These are phyloP conservation scores for Capromys pilorides DNA, from an alignment of 2,797 vertebrate species.

Conservation along the genomic window DNA sequence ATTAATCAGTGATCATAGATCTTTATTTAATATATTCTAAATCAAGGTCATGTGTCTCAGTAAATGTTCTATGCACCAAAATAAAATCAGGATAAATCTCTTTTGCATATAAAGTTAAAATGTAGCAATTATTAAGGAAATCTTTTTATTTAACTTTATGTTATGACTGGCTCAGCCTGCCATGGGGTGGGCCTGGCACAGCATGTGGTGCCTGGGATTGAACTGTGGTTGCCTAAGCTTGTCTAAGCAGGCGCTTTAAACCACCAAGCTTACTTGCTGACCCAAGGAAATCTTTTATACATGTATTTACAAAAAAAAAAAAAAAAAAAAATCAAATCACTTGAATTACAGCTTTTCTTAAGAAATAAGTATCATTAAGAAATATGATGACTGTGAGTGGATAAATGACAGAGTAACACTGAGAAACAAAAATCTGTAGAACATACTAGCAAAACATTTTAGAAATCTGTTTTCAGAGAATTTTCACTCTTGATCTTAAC, in stretches of 20 bases:
- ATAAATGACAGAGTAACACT: not conserved
- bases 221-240: no score
- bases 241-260: no score
- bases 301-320: not conserved
- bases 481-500: not conserved
- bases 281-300: not conserved
- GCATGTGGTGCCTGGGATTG: no score
- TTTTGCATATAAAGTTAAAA: conserved; percentile 6
- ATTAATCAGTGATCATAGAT: not conserved
- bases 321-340: not conserved
- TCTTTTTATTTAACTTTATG: not conserved
- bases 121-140: not conserved
- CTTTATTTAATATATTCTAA: not conserved
- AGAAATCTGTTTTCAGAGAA: not conserved
- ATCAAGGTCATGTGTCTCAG: not conserved
- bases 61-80: not conserved
- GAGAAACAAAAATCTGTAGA: not conserved
- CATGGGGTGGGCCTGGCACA: no score
- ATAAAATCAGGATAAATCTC: not conserved
- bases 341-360: not conserved
- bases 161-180: no score
- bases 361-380: not conserved
- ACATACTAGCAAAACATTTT: not conserved
- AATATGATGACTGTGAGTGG: not conserved
- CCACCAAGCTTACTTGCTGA: no score